Evolutionary conservation across 2,888 invertebrate genomes (phyloP).

Genomic region (Rhyacophila evoluta): DNA sequence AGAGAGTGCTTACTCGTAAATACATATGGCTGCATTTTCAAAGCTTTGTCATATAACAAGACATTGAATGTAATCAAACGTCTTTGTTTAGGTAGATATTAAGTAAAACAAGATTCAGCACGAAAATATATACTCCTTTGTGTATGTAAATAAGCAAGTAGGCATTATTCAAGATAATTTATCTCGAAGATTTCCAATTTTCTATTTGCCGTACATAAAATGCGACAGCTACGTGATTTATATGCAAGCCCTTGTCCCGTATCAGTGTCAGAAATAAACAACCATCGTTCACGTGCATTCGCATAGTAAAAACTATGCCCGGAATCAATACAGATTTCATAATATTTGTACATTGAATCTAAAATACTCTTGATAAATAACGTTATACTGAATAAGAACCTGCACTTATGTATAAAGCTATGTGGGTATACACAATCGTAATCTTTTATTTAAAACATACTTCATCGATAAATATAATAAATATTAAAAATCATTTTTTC

Average conservation of each 20-base stretch:
- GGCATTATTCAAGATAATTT: slow-evolving; percentile 34
- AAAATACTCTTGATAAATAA: too few relatives aligned
- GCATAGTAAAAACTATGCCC: background rate
- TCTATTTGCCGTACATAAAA: slow-evolving; percentile 44
- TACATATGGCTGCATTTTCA: too few relatives aligned
- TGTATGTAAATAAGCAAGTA: background rate
- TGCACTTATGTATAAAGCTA: too few relatives aligned
- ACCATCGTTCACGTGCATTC: background rate
- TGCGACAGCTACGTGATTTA: slow-evolving; percentile 45
- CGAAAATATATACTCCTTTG: background rate
- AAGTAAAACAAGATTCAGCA: background rate
- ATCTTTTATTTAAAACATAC: too few relatives aligned
- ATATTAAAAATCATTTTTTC: too few relatives aligned
- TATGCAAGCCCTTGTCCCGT: slow-evolving; percentile 31
- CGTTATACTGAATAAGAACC: too few relatives aligned
- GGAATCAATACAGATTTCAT: too few relatives aligned
- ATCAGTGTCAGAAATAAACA: background rate
- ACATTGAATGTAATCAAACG: background rate
- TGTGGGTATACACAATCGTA: too few relatives aligned
- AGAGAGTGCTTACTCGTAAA: too few relatives aligned
- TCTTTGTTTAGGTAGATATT: background rate
- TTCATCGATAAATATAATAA: too few relatives aligned
- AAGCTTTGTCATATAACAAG: background rate
- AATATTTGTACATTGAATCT: too few relatives aligned
- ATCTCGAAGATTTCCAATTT: slow-evolving; percentile 45